Conservation (phyloP, 1,140 invertebrate species). For the Sweltsa coloradensis region DNA sequence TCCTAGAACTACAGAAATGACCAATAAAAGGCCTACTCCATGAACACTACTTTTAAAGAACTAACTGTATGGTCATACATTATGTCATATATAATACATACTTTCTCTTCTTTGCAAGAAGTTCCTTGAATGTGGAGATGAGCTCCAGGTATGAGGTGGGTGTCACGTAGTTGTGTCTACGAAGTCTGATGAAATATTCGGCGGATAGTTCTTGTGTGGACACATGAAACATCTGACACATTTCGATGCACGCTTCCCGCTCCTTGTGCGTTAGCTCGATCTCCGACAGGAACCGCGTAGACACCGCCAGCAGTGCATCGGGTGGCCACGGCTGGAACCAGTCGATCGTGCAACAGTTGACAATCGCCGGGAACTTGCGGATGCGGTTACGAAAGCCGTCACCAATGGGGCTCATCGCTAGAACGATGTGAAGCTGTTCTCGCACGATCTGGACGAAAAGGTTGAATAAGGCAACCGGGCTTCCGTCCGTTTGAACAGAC, state of each 20-base stretch:
- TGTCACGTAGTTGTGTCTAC: constrained; percentile 80
- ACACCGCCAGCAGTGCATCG: constrained; percentile 84
- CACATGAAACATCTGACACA: constrained; percentile 87
- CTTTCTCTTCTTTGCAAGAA: constrained; percentile 64
- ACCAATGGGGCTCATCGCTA: constrained; percentile 90
- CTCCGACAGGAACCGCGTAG: constrained; percentile 73
- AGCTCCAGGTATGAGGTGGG: constrained; percentile 89
- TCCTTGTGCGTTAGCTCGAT: constrained; percentile 68
- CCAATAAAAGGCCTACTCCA: too few species aligned
- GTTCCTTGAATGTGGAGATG: constrained; percentile 80
- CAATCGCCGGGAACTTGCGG: constrained; percentile 85
- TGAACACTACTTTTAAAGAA: too few species aligned
- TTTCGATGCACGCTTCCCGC: constrained; percentile 57
- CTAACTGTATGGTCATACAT: too few species aligned
- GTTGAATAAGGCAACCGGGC: constrained; percentile 80
- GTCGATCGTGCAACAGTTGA: constrained; percentile 95
- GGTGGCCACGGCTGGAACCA: constrained; percentile 96
- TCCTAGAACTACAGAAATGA: too few species aligned
- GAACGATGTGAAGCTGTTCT: constrained; percentile 84
- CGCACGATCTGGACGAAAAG: constrained; percentile 80
- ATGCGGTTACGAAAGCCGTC: constrained; percentile 72
- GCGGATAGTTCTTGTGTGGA: constrained; percentile 65
- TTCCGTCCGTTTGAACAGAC: constrained; percentile 80
- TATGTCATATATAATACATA: too few species aligned
- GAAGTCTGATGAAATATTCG: constrained; percentile 55